These are phyloP conservation scores for Synanthedon myopaeformis DNA, from an alignment of 2,888 invertebrate species.

Conservation along the genomic window DNA sequence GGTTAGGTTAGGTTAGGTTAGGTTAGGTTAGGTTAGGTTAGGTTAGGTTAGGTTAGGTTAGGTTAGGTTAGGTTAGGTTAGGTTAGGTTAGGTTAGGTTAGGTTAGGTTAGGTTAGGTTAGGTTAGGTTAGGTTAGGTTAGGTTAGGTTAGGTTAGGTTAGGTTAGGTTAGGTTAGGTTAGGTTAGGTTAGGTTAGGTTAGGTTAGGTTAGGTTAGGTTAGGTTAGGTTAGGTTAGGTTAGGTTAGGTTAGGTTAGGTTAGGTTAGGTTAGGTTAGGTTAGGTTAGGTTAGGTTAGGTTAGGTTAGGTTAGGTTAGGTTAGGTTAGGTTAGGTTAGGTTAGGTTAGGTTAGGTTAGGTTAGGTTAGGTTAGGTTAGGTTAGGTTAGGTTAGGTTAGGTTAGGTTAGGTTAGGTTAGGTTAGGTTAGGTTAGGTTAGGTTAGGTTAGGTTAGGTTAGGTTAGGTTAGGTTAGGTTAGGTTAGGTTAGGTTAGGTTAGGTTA, in stretches of 20 bases:
- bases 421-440: conserved; percentile 2
- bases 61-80: conserved; percentile 2
- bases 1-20: conserved; percentile 7
- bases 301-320: conserved; percentile 1
- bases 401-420: conserved; percentile 2
- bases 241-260: conserved; percentile 2
- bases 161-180: conserved; percentile 2
- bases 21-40: conserved; percentile 5
- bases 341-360: conserved; percentile 2
- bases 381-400: conserved; percentile 2
- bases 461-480: conserved; percentile 2
- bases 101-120: conserved; percentile 2
- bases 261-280: conserved; percentile 2
- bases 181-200: conserved; percentile 2
- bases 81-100: conserved; percentile 2
- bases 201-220: conserved; percentile 2
- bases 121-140: conserved; percentile 2
- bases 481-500: conserved; percentile 1
- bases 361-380: conserved; percentile 2
- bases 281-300: conserved; percentile 1
- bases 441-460: conserved; percentile 2
- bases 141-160: conserved; percentile 2
- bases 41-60: conserved; percentile 2
- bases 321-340: conserved; percentile 2
- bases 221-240: conserved; percentile 2